These are phyloP conservation scores for Unio delphinus DNA, from an alignment of 2,888 invertebrate genomes.

Conservation along the genomic window DNA sequence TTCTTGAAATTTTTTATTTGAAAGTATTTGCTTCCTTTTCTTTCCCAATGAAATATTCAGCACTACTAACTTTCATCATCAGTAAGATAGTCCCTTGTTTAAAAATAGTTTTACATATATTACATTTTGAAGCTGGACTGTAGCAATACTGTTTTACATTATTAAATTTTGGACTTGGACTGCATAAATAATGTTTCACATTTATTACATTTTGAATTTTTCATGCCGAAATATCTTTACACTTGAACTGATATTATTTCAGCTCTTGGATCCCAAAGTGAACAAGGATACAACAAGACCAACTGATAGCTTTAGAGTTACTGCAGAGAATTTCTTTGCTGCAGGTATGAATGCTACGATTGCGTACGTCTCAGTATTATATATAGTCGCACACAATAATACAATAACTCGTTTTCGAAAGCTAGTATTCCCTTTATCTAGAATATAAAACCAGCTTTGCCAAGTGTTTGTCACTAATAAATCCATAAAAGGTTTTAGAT, in stretches of 20 bases:
- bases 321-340: constrained; percentile 57
- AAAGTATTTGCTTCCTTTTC: neutral
- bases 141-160: too few relatives aligned
- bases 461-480: too few relatives aligned
- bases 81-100: too few relatives aligned
- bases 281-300: constrained; percentile 40
- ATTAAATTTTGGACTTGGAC: too few relatives aligned
- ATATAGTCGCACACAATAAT: neutral
- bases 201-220: too few relatives aligned
- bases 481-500: too few relatives aligned
- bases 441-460: too few relatives aligned
- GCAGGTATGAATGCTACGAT: constrained; percentile 35
- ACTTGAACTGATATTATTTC: constrained; percentile 3
- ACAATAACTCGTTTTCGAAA: neutral
- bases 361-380: neutral
- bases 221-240: too few relatives aligned
- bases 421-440: too few relatives aligned
- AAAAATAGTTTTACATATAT: too few relatives aligned
- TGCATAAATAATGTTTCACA: too few relatives aligned
- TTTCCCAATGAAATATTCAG: neutral
- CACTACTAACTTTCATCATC: neutral
- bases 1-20: neutral
- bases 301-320: constrained; percentile 46
- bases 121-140: too few relatives aligned
- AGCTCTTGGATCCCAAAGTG: constrained; percentile 34